Percentiles rank a stretch among this genome's conserved stretches.
These are phyloP conservation scores for Sebastolobus alascanus DNA, from an alignment of 2,797 vertebrate genomes.

Conservation along the genomic window DNA sequence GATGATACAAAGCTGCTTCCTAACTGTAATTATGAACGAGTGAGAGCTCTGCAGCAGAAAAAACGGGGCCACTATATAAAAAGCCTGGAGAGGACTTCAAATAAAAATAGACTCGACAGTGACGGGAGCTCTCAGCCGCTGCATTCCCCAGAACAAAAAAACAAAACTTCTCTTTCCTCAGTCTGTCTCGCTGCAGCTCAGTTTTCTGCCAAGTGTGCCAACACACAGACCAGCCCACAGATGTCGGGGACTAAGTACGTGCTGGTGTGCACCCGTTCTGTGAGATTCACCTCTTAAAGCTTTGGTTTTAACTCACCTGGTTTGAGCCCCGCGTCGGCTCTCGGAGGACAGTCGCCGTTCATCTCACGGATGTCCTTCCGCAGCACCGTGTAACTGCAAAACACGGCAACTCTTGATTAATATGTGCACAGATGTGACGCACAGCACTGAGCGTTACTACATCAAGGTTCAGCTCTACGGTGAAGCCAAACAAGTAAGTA, in stretches of 20 bases:
- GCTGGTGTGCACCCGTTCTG: slow-evolving; percentile 6
- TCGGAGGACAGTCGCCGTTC: slow-evolving; percentile 78
- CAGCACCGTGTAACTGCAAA: slow-evolving; percentile 83
- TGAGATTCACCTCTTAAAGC: background rate
- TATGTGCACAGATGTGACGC: background rate
- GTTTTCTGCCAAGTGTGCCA: slow-evolving; percentile 43
- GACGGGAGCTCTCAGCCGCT: slow-evolving; percentile 58
- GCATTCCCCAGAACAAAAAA: slow-evolving; percentile 56
- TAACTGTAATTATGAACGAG: slow-evolving; percentile 63
- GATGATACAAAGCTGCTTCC: slow-evolving; percentile 50
- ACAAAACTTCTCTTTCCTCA: slow-evolving; percentile 56
- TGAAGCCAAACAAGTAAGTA: background rate
- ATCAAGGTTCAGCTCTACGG: background rate
- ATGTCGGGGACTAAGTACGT: background rate
- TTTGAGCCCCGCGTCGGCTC: slow-evolving; percentile 84
- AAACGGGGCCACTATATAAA: slow-evolving; percentile 57
- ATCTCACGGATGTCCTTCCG: slow-evolving; percentile 85
- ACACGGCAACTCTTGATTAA: slow-evolving; percentile 43
- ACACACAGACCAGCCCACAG: slow-evolving; percentile 29
- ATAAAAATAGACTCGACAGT: slow-evolving; percentile 72
- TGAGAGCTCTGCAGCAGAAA: slow-evolving; percentile 56
- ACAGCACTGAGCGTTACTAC: background rate
- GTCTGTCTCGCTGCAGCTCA: slow-evolving; percentile 30
- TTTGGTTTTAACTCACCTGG: slow-evolving; percentile 75
- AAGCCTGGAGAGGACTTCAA: slow-evolving; percentile 61